Conservation (phyloP, 2,888 invertebrate species). For the Cataglyphis livida region DNA sequence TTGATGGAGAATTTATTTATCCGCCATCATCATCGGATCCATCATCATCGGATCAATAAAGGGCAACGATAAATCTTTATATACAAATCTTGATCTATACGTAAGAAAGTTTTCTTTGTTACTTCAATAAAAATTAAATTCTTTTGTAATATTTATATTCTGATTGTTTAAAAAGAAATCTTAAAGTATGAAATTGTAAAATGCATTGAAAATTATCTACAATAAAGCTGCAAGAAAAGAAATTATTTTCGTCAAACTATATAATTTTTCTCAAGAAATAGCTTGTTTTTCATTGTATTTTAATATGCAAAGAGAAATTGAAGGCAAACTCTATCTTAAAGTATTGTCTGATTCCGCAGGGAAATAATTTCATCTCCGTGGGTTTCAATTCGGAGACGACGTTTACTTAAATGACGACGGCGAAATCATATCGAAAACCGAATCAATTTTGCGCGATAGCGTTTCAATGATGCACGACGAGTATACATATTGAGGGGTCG, state of each 20-base stretch:
- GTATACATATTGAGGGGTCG: constrained; percentile 21
- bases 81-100: background rate
- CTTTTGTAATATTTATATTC: background rate
- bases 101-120: background rate
- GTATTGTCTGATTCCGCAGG: constrained; percentile 22
- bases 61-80: background rate
- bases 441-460: constrained; percentile 43
- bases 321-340: constrained; percentile 22
- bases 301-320: constrained; percentile 16
- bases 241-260: background rate
- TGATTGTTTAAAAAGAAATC: background rate
- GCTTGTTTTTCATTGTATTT: background rate
- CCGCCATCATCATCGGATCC: background rate
- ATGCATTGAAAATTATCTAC: background rate
- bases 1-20: constrained; percentile 28
- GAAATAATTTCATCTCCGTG: constrained; percentile 38
- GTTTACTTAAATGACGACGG: constrained; percentile 42
- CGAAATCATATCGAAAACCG: constrained; percentile 43
- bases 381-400: constrained; percentile 14
- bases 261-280: background rate
- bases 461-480: constrained; percentile 44
- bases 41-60: constrained; percentile 26
- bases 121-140: constrained; percentile 13
- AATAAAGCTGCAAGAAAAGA: background rate
- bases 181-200: background rate